phyloP scores from a whole-genome alignment of 2,113 vertebrate species.

The Eurystomus gularis region DNA sequence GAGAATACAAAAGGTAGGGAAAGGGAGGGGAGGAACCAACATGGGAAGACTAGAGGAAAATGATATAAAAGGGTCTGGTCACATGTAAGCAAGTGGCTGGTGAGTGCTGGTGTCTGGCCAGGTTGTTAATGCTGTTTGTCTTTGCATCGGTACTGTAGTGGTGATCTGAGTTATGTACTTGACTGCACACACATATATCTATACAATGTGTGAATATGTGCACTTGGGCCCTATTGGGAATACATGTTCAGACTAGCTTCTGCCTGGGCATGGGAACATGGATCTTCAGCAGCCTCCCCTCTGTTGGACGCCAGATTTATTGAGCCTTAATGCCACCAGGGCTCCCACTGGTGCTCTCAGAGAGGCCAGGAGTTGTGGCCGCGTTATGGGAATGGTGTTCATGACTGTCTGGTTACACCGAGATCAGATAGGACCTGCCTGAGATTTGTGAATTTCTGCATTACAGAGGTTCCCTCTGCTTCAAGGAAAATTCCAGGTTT shows the following conservation, averaged over 20 bases:
- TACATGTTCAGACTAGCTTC: background rate
- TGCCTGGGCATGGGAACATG: background rate
- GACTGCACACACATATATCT: background rate
- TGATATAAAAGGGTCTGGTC: background rate
- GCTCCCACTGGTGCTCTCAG: accelerated
- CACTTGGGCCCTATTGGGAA: background rate
- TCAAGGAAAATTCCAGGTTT: background rate
- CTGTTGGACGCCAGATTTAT: accelerated
- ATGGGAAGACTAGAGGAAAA: background rate
- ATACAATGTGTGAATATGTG: background rate
- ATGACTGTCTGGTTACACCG: accelerated
- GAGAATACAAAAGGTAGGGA: background rate
- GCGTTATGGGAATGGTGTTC: accelerated
- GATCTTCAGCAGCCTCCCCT: background rate
- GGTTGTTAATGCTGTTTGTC: background rate
- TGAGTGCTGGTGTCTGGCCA: background rate
- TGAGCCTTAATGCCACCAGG: accelerated
- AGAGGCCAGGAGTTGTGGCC: background rate
- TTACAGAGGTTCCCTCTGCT: background rate
- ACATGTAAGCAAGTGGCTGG: background rate
- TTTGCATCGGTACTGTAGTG: background rate
- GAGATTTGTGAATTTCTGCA: background rate
- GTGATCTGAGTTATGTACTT: background rate
- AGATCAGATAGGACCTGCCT: too few relatives aligned
- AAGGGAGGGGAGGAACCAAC: background rate